phyloP scores from a whole-genome alignment of 2,113 vertebrate species.

The Riparia riparia region DNA sequence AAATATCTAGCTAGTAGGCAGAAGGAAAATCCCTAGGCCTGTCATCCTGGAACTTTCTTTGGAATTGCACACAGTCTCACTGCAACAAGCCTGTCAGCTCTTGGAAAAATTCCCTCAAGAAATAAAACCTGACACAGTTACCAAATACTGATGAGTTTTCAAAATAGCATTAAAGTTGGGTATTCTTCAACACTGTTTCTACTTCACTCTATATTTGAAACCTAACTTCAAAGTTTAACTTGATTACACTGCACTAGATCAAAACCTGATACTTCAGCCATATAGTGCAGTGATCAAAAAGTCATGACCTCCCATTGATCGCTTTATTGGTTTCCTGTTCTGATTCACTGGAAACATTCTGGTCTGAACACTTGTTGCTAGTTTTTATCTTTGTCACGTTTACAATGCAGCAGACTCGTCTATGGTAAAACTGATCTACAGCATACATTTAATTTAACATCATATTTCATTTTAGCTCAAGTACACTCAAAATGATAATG shows the following conservation, averaged over 20 bases:
- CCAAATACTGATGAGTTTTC: background rate
- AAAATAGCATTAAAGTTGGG: background rate
- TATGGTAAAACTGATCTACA: conserved; percentile 51
- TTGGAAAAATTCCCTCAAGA: background rate
- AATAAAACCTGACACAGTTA: background rate
- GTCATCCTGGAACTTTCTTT: background rate
- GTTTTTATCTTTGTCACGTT: conserved; percentile 78
- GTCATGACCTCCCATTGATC: conserved; percentile 79
- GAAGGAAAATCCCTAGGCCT: background rate
- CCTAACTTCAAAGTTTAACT: conserved; percentile 61
- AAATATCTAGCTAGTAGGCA: background rate
- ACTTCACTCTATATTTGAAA: conserved; percentile 68
- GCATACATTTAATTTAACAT: conserved; percentile 38
- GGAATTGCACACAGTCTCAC: background rate
- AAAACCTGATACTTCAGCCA: conserved; percentile 58
- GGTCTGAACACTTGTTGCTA: conserved; percentile 63
- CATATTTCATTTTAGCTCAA: conserved; percentile 38
- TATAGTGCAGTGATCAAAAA: conserved; percentile 73
- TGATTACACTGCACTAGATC: conserved; percentile 60
- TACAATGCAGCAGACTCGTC: conserved; percentile 28
- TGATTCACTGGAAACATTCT: conserved; percentile 83
- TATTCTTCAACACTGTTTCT: background rate
- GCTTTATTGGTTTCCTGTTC: conserved; percentile 83
- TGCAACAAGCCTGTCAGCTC: background rate
- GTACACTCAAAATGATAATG: conserved; percentile 32